Conservation (phyloP, 92 coral and sea anemone genomes). For the Epizoanthus rinbou region DNA sequence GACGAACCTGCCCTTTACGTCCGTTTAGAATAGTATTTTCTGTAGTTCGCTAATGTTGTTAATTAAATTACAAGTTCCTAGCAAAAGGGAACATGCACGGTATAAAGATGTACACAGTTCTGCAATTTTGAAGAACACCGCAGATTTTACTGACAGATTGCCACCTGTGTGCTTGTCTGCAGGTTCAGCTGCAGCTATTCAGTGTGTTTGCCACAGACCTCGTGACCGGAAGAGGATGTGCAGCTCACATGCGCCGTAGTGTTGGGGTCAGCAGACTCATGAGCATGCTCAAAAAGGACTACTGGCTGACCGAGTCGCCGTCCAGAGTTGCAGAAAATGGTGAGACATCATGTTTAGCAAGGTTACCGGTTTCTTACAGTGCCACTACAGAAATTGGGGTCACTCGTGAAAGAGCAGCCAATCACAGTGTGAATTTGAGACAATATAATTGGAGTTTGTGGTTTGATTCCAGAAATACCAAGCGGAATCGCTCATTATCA, state of each 20-base stretch:
- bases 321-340: constrained; percentile 55
- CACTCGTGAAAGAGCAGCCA: no score
- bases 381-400: no score
- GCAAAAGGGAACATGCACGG: no score
- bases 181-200: constrained; percentile 97
- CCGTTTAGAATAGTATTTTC: no score
- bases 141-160: neutral
- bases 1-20: no score
- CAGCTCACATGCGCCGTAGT: constrained; percentile 96
- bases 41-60: no score
- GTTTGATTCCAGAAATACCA: no score
- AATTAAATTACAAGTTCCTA: no score
- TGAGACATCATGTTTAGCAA: constrained; percentile 1
- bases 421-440: no score
- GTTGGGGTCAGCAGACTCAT: constrained; percentile 97
- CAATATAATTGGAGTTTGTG: no score
- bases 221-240: constrained; percentile 87
- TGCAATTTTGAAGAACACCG: neutral
- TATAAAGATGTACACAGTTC: neutral
- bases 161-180: neutral
- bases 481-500: no score
- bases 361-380: no score
- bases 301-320: constrained; percentile 71
- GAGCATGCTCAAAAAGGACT: constrained; percentile 89
- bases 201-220: constrained; percentile 99